Percentiles rank a stretch among this genome's conserved stretches.
Evolutionary conservation across 2,797 vertebrate species (phyloP).

Genomic region (Aulostomus chinensis): DNA sequence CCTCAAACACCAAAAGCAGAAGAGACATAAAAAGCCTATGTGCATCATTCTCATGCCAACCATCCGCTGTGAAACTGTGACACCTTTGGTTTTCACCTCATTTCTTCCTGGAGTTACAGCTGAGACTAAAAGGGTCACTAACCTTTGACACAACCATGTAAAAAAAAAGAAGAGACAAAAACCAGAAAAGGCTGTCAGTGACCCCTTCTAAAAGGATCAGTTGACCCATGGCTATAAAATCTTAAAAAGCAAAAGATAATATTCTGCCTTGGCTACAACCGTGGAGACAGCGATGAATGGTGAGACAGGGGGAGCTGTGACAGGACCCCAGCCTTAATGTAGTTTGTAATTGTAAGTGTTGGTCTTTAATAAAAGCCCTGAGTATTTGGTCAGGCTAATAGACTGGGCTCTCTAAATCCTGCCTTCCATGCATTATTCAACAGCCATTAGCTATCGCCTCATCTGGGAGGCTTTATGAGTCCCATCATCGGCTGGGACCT

Average conservation of each 20-base stretch:
- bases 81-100: conserved; percentile 23
- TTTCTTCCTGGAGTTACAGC: conserved; percentile 34
- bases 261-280: conserved; percentile 43
- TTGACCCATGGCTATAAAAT: conserved; percentile 60
- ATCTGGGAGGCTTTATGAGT: conserved; percentile 80
- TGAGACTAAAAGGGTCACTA: conserved; percentile 64
- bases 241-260: conserved; percentile 70
- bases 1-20: conserved; percentile 8
- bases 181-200: conserved; percentile 59
- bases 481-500: conserved; percentile 64
- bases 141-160: conserved; percentile 55
- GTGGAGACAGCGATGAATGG: conserved; percentile 46
- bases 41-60: conserved; percentile 13
- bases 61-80: conserved; percentile 27
- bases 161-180: conserved; percentile 51
- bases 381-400: conserved; percentile 82
- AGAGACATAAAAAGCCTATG: conserved; percentile 20
- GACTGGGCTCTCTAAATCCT: conserved; percentile 80
- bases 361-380: conserved; percentile 80
- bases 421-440: conserved; percentile 81
- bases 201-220: conserved; percentile 73
- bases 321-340: conserved; percentile 74
- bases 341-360: conserved; percentile 83
- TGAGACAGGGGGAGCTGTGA: conserved; percentile 43
- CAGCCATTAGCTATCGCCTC: conserved; percentile 77